phyloP scores from a whole-genome alignment of 2,113 vertebrate species.

The Neotoma lepida region DNA sequence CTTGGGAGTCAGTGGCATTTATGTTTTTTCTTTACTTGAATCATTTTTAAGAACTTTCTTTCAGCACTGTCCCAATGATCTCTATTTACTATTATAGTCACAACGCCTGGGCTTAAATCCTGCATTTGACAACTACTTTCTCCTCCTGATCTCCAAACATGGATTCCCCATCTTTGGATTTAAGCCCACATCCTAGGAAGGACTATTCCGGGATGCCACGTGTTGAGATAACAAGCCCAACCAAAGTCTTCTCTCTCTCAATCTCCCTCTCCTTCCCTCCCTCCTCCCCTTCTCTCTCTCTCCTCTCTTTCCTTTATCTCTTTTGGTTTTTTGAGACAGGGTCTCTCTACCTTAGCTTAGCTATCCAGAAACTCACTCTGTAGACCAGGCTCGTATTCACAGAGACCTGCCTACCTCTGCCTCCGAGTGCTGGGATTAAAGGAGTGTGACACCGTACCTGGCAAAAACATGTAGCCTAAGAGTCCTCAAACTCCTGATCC shows the following conservation, averaged over 20 bases:
- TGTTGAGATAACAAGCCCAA: neutral
- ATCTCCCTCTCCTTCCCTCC: rapidly evolving
- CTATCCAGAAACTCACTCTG: neutral
- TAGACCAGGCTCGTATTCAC: neutral
- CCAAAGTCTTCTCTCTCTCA: neutral
- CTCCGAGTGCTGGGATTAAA: neutral
- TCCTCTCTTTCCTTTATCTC: neutral
- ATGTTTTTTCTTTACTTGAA: neutral
- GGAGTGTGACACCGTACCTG: neutral
- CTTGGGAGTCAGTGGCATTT: neutral
- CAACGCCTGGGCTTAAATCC: neutral
- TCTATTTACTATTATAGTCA: neutral
- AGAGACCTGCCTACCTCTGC: neutral
- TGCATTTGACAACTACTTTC: neutral
- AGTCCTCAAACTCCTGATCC: neutral
- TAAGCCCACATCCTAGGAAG: neutral
- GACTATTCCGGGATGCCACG: no score
- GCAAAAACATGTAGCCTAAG: neutral
- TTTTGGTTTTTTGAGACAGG: neutral
- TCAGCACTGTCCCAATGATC: neutral
- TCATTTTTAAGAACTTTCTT: neutral
- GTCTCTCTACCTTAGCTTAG: neutral
- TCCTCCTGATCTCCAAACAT: neutral
- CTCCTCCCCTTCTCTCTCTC: no score
- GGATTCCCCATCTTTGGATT: neutral